phyloP scores from a whole-genome alignment of 1,140 invertebrate genomes.

The Cheumatopsyche charites region DNA sequence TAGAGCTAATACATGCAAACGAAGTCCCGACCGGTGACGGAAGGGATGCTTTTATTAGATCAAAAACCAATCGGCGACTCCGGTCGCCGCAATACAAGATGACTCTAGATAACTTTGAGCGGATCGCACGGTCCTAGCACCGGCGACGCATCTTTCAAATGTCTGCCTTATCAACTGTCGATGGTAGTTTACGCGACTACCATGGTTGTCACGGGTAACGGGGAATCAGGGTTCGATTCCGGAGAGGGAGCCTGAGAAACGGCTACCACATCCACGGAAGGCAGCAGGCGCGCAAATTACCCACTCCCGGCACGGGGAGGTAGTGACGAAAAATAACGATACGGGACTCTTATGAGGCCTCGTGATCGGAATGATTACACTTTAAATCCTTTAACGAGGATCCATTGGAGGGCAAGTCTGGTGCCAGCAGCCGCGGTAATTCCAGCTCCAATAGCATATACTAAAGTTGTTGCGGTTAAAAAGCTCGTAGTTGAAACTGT shows the following conservation, averaged over 20 bases:
- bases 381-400: slow-evolving; percentile 90
- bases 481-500: slow-evolving; percentile 76
- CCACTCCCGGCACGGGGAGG: slow-evolving; percentile 80
- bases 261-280: slow-evolving; percentile 91
- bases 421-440: slow-evolving; percentile 90
- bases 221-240: slow-evolving; percentile 72
- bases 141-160: slow-evolving; percentile 84
- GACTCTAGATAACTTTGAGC: slow-evolving; percentile 82
- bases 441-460: slow-evolving; percentile 91
- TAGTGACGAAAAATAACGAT: slow-evolving; percentile 90
- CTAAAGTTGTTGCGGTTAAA: slow-evolving; percentile 84
- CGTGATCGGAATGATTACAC: slow-evolving; percentile 89
- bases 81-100: too few species aligned
- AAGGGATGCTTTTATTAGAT: slow-evolving; percentile 73
- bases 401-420: slow-evolving; percentile 90
- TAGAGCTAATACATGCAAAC: slow-evolving; percentile 85
- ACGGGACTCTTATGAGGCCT: slow-evolving; percentile 75
- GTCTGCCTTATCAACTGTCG: slow-evolving; percentile 88
- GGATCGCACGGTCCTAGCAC: slow-evolving; percentile 76
- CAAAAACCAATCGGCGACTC: slow-evolving; percentile 62
- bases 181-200: slow-evolving; percentile 79
- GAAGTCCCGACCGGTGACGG: slow-evolving; percentile 69
- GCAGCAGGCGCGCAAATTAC: slow-evolving; percentile 90
- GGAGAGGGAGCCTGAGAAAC: slow-evolving; percentile 65
- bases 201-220: slow-evolving; percentile 81